phyloP scores from a whole-genome alignment of 2,888 invertebrate genomes.

The Tetanocera ferruginea region DNA sequence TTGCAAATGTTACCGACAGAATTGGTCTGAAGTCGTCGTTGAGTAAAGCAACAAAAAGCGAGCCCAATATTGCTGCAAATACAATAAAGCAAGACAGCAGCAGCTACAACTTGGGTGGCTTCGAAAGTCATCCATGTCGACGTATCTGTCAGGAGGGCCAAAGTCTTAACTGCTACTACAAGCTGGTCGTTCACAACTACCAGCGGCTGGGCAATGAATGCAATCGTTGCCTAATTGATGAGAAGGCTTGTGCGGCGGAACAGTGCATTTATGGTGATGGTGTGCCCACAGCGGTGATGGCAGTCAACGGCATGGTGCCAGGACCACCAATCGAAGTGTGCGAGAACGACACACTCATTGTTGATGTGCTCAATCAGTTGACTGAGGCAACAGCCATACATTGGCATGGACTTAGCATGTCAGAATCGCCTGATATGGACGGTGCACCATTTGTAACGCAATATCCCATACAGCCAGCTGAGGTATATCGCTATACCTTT shows the following conservation, averaged over 20 bases:
- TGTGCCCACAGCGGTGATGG: constrained; percentile 60
- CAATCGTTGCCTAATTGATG: constrained; percentile 59
- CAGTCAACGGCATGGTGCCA: constrained; percentile 64
- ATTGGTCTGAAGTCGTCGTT: background rate
- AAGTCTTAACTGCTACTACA: constrained; percentile 61
- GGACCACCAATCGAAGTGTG: constrained; percentile 65
- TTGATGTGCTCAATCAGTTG: constrained; percentile 63
- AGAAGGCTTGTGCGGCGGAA: constrained; percentile 56
- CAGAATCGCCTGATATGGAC: constrained; percentile 63
- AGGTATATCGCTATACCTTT: constrained; percentile 62
- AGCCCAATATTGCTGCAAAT: no score
- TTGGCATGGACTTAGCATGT: constrained; percentile 66
- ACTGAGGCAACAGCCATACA: constrained; percentile 63
- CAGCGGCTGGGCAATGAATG: constrained; percentile 64
- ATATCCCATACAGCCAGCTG: constrained; percentile 63
- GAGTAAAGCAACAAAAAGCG: background rate
- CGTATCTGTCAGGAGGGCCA: constrained; percentile 62
- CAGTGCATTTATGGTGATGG: constrained; percentile 64
- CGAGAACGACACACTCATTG: constrained; percentile 63
- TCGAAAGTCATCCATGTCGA: constrained; percentile 62
- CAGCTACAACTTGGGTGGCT: constrained; percentile 16
- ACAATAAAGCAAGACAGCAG: background rate
- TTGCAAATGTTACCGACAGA: background rate
- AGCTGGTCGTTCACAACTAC: constrained; percentile 62
- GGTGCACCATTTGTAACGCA: constrained; percentile 62